phyloP scores from a whole-genome alignment of 2,797 vertebrate species.

The Epinephelus coioides region DNA sequence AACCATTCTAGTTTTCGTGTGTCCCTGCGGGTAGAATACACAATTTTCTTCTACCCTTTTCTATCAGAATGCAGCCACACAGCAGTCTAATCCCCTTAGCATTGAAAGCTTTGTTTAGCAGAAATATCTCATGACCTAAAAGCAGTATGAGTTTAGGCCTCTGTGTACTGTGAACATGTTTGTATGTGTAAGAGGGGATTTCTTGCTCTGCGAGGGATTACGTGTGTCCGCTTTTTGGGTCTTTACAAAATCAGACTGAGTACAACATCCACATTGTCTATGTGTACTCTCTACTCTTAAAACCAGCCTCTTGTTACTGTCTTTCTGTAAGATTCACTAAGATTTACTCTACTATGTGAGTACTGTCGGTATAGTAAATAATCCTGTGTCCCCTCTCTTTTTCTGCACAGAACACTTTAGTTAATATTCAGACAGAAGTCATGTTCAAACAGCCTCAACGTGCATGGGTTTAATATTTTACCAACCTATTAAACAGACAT shows the following conservation, averaged over 20 bases:
- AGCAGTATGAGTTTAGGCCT: slow-evolving; percentile 46
- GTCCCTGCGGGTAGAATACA: slow-evolving; percentile 22
- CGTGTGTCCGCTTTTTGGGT: slow-evolving; percentile 45
- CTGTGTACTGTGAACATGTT: slow-evolving; percentile 58
- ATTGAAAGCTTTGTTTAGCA: slow-evolving; percentile 73
- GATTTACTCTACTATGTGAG: slow-evolving; percentile 7
- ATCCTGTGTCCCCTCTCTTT: background rate
- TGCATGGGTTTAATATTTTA: background rate
- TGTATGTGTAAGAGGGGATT: slow-evolving; percentile 62
- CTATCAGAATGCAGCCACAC: slow-evolving; percentile 52
- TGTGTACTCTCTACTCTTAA: background rate
- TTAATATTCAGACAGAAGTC: background rate
- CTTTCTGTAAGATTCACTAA: background rate
- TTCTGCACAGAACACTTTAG: background rate
- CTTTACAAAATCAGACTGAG: slow-evolving; percentile 37
- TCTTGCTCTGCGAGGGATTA: slow-evolving; percentile 59
- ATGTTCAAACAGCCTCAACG: slow-evolving; percentile 6
- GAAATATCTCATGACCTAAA: slow-evolving; percentile 77
- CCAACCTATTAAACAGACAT: background rate
- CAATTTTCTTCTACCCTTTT: slow-evolving; percentile 39
- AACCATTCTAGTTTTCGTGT: slow-evolving; percentile 46
- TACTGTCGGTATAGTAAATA: background rate
- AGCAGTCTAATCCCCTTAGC: slow-evolving; percentile 73
- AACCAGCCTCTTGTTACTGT: background rate
- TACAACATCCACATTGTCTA: background rate